phyloP scores from a whole-genome alignment of 2,797 vertebrate genomes.

The Melanogrammus aeglefinus region DNA sequence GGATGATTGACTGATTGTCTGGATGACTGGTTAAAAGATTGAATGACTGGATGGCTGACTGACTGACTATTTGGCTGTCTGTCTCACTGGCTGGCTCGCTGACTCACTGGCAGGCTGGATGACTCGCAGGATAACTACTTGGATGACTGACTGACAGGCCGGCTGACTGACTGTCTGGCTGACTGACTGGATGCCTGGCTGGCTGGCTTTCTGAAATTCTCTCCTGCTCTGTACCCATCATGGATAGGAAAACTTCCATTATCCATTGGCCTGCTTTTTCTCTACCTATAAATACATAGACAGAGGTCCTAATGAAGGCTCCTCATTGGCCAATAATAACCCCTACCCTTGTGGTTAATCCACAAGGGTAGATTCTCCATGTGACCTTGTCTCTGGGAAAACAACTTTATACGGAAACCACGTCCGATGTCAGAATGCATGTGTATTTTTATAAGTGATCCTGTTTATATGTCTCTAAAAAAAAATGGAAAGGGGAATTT shows the following conservation, averaged over 20 bases:
- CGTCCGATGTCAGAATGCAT: background rate
- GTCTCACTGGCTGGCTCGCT: background rate
- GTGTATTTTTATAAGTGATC: background rate
- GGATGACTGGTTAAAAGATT: background rate
- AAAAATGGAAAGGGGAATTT: background rate
- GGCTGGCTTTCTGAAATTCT: constrained; percentile 3
- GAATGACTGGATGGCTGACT: background rate
- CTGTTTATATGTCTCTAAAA: constrained; percentile 10
- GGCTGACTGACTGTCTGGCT: background rate
- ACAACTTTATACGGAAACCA: background rate
- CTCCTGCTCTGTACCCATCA: constrained; percentile 34
- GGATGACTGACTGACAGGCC: background rate
- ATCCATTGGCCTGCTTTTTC: constrained; percentile 48
- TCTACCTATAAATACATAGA: constrained; percentile 31
- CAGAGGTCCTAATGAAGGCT: background rate
- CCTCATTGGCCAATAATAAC: constrained; percentile 27
- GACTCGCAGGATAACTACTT: background rate
- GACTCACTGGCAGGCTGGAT: constrained; percentile 8
- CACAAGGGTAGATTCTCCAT: constrained; percentile 20
- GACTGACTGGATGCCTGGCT: background rate
- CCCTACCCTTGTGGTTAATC: background rate
- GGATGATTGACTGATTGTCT: background rate
- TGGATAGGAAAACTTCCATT: constrained; percentile 31
- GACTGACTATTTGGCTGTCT: no score
- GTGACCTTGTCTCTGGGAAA: constrained; percentile 12